phyloP scores from a whole-genome alignment of 2,797 vertebrate genomes.

The Erithacus rubecula region DNA sequence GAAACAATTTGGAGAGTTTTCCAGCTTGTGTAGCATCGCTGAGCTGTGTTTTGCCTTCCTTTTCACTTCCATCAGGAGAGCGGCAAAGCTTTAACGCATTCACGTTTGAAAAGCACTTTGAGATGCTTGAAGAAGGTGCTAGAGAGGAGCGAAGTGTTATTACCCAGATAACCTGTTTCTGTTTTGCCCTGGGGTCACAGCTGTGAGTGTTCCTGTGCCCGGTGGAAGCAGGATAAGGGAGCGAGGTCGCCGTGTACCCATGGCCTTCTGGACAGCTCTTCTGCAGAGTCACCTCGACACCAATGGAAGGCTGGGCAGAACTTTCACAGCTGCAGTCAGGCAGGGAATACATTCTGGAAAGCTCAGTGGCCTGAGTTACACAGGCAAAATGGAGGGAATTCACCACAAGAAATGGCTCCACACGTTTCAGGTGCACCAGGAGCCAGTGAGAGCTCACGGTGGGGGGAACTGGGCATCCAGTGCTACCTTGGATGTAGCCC shows the following conservation, averaged over 20 bases:
- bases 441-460: rapidly evolving
- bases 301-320: background rate
- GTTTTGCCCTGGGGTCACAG: background rate
- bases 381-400: background rate
- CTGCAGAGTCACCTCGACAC: slow-evolving; percentile 33
- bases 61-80: background rate
- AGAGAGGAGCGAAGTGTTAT: background rate
- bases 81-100: slow-evolving; percentile 14
- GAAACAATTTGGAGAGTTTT: slow-evolving; percentile 60
- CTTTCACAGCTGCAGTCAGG: background rate
- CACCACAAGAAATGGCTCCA: background rate
- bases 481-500: background rate
- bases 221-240: background rate
- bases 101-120: slow-evolving; percentile 37
- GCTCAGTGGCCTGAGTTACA: background rate
- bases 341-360: background rate
- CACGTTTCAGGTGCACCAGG: rapidly evolving
- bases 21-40: slow-evolving; percentile 36
- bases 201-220: background rate
- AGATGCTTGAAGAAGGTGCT: slow-evolving; percentile 12
- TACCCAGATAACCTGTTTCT: slow-evolving; percentile 9
- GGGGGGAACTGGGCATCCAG: rapidly evolving
- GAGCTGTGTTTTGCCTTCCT: slow-evolving; percentile 3
- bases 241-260: background rate
- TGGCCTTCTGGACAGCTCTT: slow-evolving; percentile 11